Evolutionary conservation across 1,140 invertebrate species (phyloP).

Genomic region (Gonioctena quinquepunctata): DNA sequence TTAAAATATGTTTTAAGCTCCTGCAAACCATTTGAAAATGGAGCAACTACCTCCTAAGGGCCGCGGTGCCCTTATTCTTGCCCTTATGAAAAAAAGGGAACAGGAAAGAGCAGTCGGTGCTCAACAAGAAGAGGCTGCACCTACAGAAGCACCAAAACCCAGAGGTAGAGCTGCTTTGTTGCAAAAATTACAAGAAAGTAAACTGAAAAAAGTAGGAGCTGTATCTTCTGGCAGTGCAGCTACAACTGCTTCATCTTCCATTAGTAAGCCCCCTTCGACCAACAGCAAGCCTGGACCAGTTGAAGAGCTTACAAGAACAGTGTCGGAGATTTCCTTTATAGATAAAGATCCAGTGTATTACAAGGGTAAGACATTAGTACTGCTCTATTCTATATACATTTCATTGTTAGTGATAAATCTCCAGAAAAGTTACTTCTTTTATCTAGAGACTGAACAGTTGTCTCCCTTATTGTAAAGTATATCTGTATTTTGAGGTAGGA

Average conservation of each 20-base stretch:
- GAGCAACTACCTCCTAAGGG: slow-evolving; percentile 19
- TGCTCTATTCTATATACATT: too few relatives aligned
- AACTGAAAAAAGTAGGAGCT: not conserved
- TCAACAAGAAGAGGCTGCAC: not conserved
- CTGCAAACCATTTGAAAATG: too few relatives aligned
- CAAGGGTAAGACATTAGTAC: not conserved
- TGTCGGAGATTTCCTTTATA: slow-evolving; percentile 2
- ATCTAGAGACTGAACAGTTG: too few relatives aligned
- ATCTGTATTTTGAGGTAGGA: too few relatives aligned
- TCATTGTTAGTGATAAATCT: too few relatives aligned
- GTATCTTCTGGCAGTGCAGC: not conserved
- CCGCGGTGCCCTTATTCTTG: slow-evolving; percentile 7
- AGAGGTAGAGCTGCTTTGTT: slow-evolving; percentile 39
- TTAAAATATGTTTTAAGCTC: too few relatives aligned
- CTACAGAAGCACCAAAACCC: slow-evolving; percentile 23
- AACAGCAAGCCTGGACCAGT: not conserved
- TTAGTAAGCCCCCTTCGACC: not conserved
- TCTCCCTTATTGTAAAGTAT: too few relatives aligned
- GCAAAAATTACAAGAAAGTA: slow-evolving; percentile 8
- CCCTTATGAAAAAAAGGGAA: not conserved
- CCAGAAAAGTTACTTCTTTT: too few relatives aligned
- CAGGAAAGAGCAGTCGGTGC: slow-evolving; percentile 6
- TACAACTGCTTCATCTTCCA: not conserved
- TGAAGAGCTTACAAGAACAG: not conserved
- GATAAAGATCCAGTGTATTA: not conserved